These are phyloP conservation scores for Physella acuta DNA, from an alignment of 1,140 invertebrate genomes.

Conservation along the genomic window DNA sequence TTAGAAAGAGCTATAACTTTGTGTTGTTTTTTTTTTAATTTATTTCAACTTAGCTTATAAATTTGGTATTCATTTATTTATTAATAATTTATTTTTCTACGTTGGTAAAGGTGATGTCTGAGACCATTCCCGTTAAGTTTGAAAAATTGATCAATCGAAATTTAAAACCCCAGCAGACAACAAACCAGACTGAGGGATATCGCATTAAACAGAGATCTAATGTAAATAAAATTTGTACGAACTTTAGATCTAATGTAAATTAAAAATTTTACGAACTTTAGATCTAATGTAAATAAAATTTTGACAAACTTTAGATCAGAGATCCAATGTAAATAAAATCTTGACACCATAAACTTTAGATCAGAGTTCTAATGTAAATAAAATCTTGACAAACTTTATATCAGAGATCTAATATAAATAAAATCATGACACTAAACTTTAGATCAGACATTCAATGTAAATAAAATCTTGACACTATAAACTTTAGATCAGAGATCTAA, in stretches of 20 bases:
- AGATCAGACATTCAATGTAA: background rate
- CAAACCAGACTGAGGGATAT: slow-evolving; percentile 28
- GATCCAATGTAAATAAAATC: background rate
- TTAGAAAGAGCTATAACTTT: too few relatives aligned
- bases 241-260: background rate
- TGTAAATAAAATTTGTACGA: background rate
- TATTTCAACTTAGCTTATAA: background rate
- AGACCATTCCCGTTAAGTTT: slow-evolving; percentile 43
- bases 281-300: background rate
- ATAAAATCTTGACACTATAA: background rate
- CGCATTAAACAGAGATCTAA: slow-evolving; percentile 37
- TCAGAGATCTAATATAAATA: background rate
- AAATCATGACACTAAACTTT: background rate
- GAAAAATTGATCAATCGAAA: slow-evolving; percentile 30
- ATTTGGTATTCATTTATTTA: background rate
- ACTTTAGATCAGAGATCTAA: background rate
- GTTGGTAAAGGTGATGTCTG: slow-evolving; percentile 39
- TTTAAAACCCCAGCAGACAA: slow-evolving; percentile 16
- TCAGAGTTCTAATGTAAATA: background rate
- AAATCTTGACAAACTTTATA: background rate
- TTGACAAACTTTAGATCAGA: background rate
- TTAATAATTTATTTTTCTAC: background rate
- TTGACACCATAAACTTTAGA: background rate
- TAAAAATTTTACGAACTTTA: background rate
- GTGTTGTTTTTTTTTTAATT: too few relatives aligned